Evolutionary conservation across 2,888 invertebrate species (phyloP), one percentile per base, ranked within the genome.

Genomic region (Drosophila anomelani): DNA sequence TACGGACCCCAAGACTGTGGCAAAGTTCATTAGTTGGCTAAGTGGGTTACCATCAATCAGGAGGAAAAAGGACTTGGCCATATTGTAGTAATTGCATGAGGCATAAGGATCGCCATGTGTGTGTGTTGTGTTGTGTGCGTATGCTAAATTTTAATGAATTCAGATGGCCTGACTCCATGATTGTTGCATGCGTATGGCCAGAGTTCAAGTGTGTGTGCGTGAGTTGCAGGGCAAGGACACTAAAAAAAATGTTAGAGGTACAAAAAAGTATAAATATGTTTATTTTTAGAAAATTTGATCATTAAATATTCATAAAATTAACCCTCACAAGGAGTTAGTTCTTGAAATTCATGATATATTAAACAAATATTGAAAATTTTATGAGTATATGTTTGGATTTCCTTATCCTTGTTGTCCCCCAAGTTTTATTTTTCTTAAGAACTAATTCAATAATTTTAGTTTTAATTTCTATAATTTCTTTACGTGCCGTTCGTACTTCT

Each of bases 81-180:
- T 69, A 56, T 69, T 51, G 64, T 36, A 36, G 51, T 53, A 51
- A 63, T 64, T n/a, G 67, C 62, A 76, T 63, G 73, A 76, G 82
- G 74, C 76, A 73, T 56, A 51, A 58, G 44, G 47, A 54, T 38
- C 26, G 17, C 60, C 75, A 73, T 34, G n/a, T 20, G 9, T n/a
- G 64, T n/a, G n/a, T n/a, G n/a, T n/a, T n/a, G n/a, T n/a, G n/a
- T n/a, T n/a, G n/a, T n/a, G 17, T 38, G 44, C 20, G 20, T 54
- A 75, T 80, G 80, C 53, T 74, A 68, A 72, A 81, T 75, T 88
- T 86, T 80, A 87, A 85, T 85, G 78, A 78, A 88, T 85, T 79
- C 81, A 76, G 79, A 78, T 49, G 55, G 39, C 55, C 64, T 39
- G 53, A 49, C 62, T 70, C 53, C 49, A 44, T 76, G 78, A 59